A percentile compares a stretch with the other conserved stretches of the same genome.
phyloP scores from a whole-genome alignment of 2,888 invertebrate species.

The Drosophila borborema region DNA sequence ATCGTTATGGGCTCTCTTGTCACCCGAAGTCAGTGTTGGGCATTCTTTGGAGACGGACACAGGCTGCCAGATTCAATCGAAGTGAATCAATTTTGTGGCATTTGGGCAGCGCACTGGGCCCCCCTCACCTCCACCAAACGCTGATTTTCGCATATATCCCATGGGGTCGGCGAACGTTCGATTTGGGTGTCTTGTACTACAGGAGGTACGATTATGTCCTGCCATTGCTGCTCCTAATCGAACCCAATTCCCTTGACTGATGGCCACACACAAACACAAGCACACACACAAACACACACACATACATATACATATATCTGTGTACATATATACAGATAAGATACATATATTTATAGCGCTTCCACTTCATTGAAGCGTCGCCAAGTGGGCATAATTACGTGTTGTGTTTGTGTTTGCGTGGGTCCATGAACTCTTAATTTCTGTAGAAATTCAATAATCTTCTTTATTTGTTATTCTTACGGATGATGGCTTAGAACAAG shows the following conservation, averaged over 20 bases:
- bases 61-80: constrained; percentile 67
- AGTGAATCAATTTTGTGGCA: constrained; percentile 73
- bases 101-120: constrained; percentile 49
- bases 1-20: constrained; percentile 31
- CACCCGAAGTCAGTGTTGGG: constrained; percentile 28
- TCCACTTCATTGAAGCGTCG: constrained; percentile 72
- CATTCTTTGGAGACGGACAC: constrained; percentile 5
- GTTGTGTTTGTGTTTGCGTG: constrained; percentile 19
- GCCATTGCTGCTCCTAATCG: constrained; percentile 55
- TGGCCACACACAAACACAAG: constrained; percentile 19
- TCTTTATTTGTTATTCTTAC: background rate
- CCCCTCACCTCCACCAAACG: background rate
- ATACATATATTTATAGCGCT: constrained; percentile 38
- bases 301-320: background rate
- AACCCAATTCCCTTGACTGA: constrained; percentile 65
- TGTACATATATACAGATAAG: background rate
- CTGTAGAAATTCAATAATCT: constrained; percentile 49
- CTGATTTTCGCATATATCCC: constrained; percentile 50
- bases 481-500: constrained; percentile 10
- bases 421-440: constrained; percentile 73
- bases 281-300: background rate
- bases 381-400: constrained; percentile 71
- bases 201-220: constrained; percentile 18
- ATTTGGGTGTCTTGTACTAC: constrained; percentile 1
- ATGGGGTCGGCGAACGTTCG: constrained; percentile 51